Conservation (phyloP, 1,140 invertebrate species). For the Chlorops oryzae region DNA sequence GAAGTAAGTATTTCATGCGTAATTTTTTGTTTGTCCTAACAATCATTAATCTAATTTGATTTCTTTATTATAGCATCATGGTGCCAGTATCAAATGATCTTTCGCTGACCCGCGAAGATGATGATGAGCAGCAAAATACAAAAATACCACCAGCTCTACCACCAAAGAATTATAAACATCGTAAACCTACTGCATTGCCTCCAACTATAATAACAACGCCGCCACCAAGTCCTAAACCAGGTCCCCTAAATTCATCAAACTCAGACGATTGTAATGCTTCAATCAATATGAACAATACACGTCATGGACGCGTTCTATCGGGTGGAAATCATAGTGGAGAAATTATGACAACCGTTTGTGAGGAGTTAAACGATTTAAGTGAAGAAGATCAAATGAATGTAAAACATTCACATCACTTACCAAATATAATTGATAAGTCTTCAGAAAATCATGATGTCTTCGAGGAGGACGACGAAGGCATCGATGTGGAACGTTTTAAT, state of each 20-base stretch:
- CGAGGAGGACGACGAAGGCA: conserved; percentile 26
- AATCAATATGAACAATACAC: conserved; percentile 1
- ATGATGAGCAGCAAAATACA: too few relatives aligned
- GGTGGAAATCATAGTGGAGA: conserved; percentile 3
- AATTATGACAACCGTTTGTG: conserved; percentile 36
- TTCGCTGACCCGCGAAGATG: conserved; percentile 26
- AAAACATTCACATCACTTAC: conserved; percentile 31
- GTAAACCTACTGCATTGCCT: conserved; percentile 18
- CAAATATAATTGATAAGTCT: conserved; percentile 21
- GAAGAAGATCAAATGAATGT: conserved; percentile 10
- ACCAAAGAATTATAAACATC: conserved; percentile 56
- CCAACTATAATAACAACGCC: conserved; percentile 36
- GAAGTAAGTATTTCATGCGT: conserved; percentile 29
- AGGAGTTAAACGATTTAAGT: conserved; percentile 28
- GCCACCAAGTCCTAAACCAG: conserved; percentile 41
- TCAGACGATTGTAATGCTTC: not conserved
- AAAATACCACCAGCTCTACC: conserved; percentile 68
- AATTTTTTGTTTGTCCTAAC: not conserved
- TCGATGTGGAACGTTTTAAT: conserved; percentile 38
- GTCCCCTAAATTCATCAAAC: conserved; percentile 10
- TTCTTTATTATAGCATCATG: conserved; percentile 23
- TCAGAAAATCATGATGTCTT: too few relatives aligned
- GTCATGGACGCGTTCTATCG: conserved; percentile 9
- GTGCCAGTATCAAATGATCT: conserved; percentile 36
- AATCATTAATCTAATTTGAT: not conserved